A percentile compares a stretch with the other conserved stretches of the same genome.
Evolutionary conservation across 2,888 invertebrate species (phyloP).

Genomic region (Napeogenes sylphis): DNA sequence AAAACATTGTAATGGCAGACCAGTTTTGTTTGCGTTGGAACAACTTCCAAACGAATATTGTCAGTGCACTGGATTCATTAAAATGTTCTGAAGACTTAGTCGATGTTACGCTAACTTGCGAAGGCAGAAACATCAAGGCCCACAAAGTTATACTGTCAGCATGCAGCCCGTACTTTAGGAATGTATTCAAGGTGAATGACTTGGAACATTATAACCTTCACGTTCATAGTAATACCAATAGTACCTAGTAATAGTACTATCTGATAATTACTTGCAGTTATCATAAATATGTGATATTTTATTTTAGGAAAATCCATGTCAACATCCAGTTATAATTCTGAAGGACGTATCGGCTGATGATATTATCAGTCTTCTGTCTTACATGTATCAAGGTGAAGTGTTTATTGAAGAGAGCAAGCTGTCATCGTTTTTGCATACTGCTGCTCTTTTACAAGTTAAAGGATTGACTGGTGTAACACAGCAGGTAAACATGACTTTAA

Average conservation of each 20-base stretch:
- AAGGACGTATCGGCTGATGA: constrained; percentile 83
- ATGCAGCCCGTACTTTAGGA: constrained; percentile 86
- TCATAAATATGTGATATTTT: constrained; percentile 16
- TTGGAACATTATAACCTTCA: constrained; percentile 72
- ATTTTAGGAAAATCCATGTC: constrained; percentile 83
- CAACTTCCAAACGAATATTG: constrained; percentile 84
- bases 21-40: constrained; percentile 87
- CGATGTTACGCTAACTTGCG: constrained; percentile 85
- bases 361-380: constrained; percentile 81
- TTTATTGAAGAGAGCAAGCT: constrained; percentile 82
- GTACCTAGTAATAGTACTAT: constrained; percentile 7
- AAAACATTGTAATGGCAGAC: constrained; percentile 74
- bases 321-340: constrained; percentile 84
- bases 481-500: constrained; percentile 48
- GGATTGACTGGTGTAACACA: constrained; percentile 79
- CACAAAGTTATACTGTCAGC: constrained; percentile 86
- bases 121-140: constrained; percentile 84
- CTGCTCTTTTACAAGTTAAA: constrained; percentile 81
- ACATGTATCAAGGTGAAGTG: constrained; percentile 86
- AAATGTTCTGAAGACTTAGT: constrained; percentile 83
- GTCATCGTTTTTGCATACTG: constrained; percentile 81
- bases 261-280: constrained; percentile 19
- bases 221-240: constrained; percentile 40
- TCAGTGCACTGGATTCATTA: constrained; percentile 82
- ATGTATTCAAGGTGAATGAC: constrained; percentile 83